Percentiles rank a stretch among this genome's conserved stretches.
phyloP scores from a whole-genome alignment of 2,888 invertebrate species.

The Amaurobius ferox region DNA sequence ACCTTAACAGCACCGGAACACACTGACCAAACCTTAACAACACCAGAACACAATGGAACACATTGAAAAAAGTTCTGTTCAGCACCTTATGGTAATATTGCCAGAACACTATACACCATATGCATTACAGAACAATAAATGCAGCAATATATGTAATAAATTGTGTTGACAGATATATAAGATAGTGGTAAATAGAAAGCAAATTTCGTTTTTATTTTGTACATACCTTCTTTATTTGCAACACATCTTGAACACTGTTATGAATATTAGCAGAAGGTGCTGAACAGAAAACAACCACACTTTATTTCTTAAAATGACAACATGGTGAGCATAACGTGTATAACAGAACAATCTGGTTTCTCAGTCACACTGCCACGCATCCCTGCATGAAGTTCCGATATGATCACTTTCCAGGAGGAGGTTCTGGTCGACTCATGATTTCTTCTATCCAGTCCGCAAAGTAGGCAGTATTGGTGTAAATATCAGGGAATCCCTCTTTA shows the following conservation, averaged over 20 bases:
- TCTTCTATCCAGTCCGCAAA: slow-evolving; percentile 88
- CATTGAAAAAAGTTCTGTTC: not conserved
- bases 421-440: slow-evolving; percentile 47
- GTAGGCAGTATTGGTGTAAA: slow-evolving; percentile 89
- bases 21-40: not conserved
- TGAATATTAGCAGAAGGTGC: too few species aligned
- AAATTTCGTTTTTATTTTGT: too few species aligned
- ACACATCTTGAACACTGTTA: too few species aligned
- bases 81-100: not conserved
- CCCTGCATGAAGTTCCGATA: not conserved
- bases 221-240: too few species aligned
- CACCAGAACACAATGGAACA: not conserved
- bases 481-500: slow-evolving; percentile 90
- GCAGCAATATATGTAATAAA: too few species aligned
- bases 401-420: slow-evolving; percentile 33
- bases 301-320: not conserved
- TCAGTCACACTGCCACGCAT: not conserved
- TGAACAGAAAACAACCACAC: not conserved
- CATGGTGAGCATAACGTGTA: not conserved
- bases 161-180: too few species aligned
- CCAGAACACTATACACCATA: not conserved
- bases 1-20: too few species aligned
- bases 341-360: not conserved
- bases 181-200: too few species aligned
- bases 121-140: not conserved